These are phyloP conservation scores for Hyperopisus bebe DNA, from an alignment of 2,113 vertebrate genomes.

Conservation along the genomic window DNA sequence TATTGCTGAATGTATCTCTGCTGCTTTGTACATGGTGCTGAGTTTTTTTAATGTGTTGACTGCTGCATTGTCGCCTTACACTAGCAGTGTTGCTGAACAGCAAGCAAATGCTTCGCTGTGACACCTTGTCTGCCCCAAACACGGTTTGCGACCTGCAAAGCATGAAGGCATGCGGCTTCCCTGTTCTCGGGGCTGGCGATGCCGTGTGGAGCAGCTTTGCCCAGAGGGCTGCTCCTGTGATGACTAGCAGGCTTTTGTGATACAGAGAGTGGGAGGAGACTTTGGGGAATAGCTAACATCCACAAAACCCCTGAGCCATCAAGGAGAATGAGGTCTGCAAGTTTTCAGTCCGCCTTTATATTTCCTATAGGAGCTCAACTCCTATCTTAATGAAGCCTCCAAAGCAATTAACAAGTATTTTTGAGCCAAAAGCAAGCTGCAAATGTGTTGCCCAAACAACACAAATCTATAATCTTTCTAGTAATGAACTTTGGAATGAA, in stretches of 20 bases:
- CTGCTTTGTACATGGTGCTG: background rate
- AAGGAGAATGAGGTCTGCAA: background rate
- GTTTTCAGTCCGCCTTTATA: background rate
- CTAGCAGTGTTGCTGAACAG: background rate
- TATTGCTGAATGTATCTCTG: background rate
- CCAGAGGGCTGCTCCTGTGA: background rate
- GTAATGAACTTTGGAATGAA: background rate
- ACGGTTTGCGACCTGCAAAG: background rate
- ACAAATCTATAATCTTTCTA: background rate
- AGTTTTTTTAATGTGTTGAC: background rate
- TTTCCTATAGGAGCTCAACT: background rate
- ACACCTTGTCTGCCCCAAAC: background rate
- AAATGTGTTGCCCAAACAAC: background rate
- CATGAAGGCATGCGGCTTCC: no score
- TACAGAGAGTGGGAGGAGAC: background rate
- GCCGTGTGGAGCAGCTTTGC: background rate
- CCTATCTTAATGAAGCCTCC: background rate
- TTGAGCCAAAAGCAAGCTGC: background rate
- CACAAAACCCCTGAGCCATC: background rate
- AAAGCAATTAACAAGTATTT: background rate
- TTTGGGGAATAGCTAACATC: background rate
- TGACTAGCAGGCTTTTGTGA: background rate
- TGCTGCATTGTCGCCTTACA: background rate
- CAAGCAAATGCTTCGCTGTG: background rate
- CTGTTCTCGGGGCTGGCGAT: background rate